Evolutionary conservation across 1,140 invertebrate species (phyloP), one percentile per base, ranked within the genome.

Genomic region (Drosophila sp.): DNA sequence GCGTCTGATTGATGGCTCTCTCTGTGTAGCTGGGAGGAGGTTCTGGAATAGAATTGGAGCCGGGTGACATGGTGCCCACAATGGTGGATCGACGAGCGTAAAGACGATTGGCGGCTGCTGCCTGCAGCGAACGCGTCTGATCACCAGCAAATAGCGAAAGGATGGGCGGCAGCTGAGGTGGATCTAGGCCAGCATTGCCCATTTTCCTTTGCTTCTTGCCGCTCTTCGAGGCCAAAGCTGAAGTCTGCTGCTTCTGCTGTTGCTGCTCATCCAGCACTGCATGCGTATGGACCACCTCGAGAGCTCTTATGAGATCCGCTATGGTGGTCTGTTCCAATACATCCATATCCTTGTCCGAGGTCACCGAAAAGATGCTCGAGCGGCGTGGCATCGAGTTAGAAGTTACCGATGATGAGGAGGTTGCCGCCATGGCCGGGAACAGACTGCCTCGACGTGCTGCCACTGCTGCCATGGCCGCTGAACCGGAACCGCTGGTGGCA

Each of bases 261-360:
- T 79, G 74, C 4, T 89, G 74, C 29, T 91, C 87, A 25, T 91
- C 90, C n/a, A 91, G 62, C 7, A 80, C 90, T 1, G 90, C 90
- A 23, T 91, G 87, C 1, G 92, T 92, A 44, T 94, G 94, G 38
- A 96, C 91, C 40, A 94, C 94, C 29, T 95, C 94, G 11, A 97
- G 83, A 0, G 95, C 95, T 35, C 96, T 92, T 11, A 96, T 92
- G 25, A 96, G 94, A 91, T 96, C 96, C 2, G 95, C 95, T 8
- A 96, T 92, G 23, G 95, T 96, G 0, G 96, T 96, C 78, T 96
- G 94, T 92, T 96, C 96, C 47, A 96, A 91, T 27, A 96, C 92
- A 25, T 94, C 94, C 74, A 94, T 81, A n/a, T 91, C 86, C 74
- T 94, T 93, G 62, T 94, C 92, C 2, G 92, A 90, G 65, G 93